Evolutionary conservation across 2,888 invertebrate genomes (phyloP), one percentile per base, ranked within the genome.

Genomic region (Oxytorus armatus): DNA sequence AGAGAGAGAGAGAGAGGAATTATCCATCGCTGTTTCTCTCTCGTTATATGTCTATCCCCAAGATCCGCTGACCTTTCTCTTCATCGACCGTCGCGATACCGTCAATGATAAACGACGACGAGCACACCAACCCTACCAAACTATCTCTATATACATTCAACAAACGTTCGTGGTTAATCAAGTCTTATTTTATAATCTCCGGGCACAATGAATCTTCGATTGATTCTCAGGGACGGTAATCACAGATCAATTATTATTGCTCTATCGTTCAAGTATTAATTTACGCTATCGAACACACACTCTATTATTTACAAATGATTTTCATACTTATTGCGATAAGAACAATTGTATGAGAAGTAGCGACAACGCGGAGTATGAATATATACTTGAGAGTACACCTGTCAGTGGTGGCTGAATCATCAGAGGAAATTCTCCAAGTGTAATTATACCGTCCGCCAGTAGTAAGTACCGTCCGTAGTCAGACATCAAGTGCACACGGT

Each of bases 51-150:
- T 18, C 10, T 3, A 36, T 25, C 21, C 53, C 47, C n/a, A 55
- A 47, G 23, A 29, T 49, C 59, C 25, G 80, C 76, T 80, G 80
- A 80, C 80, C 72, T 73, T 80, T 79, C 66, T 72, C 39, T 66
- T 21, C 51, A 10, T 61, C 59, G n/a, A n/a, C n/a, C n/a, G n/a
- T n/a, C n/a, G n/a, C n/a, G n/a, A n/a, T n/a, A n/a, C n/a, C n/a
- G n/a, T n/a, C 21, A 53, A 59, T 10, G 72, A 77, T 57, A 18
- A 55, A 51, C 36, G 53, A 74, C 51, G 21, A 10, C 23, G 47
- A 73, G 68, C 25, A 59, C 63, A 55, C 42, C 61, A 33, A 55
- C 66, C 36, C 47, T n/a, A 21, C 44, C 33, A 8, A 63, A 25
- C 63, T 47, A 16, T 10, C n/a, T 42, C n/a, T n/a, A 1, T 14